Evolutionary conservation across 2,888 invertebrate genomes (phyloP), one percentile per base, ranked within the genome.

Genomic region (Cosmorhoe ocellata): DNA sequence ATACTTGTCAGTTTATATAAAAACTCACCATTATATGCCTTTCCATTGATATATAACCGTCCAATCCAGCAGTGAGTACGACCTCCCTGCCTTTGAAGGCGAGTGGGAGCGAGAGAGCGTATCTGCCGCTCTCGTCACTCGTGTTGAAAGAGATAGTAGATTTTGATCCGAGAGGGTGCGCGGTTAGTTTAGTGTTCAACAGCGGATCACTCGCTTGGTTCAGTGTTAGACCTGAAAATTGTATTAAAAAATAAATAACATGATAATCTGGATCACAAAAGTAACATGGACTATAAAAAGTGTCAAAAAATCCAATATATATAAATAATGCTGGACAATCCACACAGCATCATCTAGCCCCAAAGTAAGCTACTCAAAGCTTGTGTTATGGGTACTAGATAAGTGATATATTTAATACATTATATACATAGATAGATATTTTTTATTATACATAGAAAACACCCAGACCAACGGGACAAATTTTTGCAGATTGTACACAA

Each of bases 181-280:
- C 74, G 0, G 81, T 77, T 0, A 95, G 69, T 36, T 82, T 72
- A 0, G 92, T 92, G 40, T 85, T 78, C 1, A 78, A 53, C 0
- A 95, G 76, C 0, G 94, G 93, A 62, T 91, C 90, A 71, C 93
- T 93, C 55, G 83, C 79, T 49, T 76, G 76, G 74, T 94, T 93
- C 22, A 93, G 72, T 0, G 93, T 90, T 55, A 93, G 86, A 42
- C 94, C 94, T 92, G 71, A 30, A 31, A 32, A 26, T 30, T 18
- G 11, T 8, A n/a, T 0, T 5, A n/a, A 14, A n/a, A 18, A 3
- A 18, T 13, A 14, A 0, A 11, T 4, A 31, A 1, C 10, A 0
- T 3, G 1, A 31, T 11, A 12, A 31, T 28, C 6, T 18, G 3
- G 5, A 31, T 12, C 6, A 12, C 4, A 31, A 7, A 31, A 8